Base-by-base conservation (phyloP, 1,140 invertebrate genomes). In the Heliconius nattereri region DNA sequence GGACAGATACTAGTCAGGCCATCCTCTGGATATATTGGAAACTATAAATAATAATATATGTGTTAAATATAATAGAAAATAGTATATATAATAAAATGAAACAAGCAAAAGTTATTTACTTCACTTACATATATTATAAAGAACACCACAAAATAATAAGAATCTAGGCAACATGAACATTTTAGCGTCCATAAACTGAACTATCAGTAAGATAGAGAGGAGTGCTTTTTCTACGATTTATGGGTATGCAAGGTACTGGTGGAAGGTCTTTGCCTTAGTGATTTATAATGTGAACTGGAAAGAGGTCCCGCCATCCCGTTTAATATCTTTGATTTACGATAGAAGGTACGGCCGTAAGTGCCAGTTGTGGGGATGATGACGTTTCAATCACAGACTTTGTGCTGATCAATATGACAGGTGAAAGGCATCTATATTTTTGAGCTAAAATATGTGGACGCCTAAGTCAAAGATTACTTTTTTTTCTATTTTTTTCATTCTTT, bases 251-350 rank as follows among this genome's bases (percentile, higher is more conserved):
- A 92, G 89, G 88, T 89, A 91, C 90, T 89, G 89, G 87, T 89
- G 88, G 87, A 89, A 85, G 90, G 86, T 87, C 82, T 83, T 91
- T 87, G 90, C 87, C 87, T 72, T 72, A 78, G 84, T 94, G 91
- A 94, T 94, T 94, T 94, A 94, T 93, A 90, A 84, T 93, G 90
- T 91, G 91, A 93, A 92, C 92, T 92, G 86, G 86, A 94, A 92
- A 93, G 92, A 94, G 92, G 91, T 93, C 89, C 91, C 89, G 89
- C 88, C 90, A 88, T 93, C 87, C 88, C 86, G 90, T 92, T 94
- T 94, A 94, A 94, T 94, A 94, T 94, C 87, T 92, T 93, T 94
- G 92, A 94, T 94, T 94, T 94, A 94, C 89, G 90, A 91, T 92
- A 92, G 91, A 93, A 92, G 91, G 90, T 91, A 90, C 90, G 85